Base-by-base conservation (phyloP, 1,140 invertebrate species). In the Holcopasites calliopsidis region DNA sequence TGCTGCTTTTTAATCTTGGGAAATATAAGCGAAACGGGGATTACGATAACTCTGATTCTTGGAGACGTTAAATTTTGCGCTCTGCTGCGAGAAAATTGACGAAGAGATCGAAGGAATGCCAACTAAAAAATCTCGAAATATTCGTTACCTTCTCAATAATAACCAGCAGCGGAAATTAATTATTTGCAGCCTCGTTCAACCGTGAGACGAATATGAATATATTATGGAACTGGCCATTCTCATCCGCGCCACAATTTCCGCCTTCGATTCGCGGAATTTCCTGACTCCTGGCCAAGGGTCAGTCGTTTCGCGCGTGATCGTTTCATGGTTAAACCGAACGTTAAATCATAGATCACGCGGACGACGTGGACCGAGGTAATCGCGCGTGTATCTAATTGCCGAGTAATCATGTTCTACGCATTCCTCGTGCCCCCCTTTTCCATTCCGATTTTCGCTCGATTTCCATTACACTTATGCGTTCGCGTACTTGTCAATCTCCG, bases 261-360 rank as follows among this genome's bases (percentile, higher is more conserved):
- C 3, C 1, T 23, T 1, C 13, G 7, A 35, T 33, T 44, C 21
- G n/a, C n/a, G n/a, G 1, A n/a, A 35, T 47, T 47, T 62, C 18
- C 10, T 49, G 23, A 33, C 7, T n/a, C 31, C 18, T 23, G 28
- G 28, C 47, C 35, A 42, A 50, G 50, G 33, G 13, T 21, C 31
- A 40, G 10, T 44, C 33, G 26, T 50, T 16, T 26, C 13, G 40
- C 26, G 26, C 38, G 50, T 60, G 49, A 42, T 21, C 42, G 18
- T 54, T 40, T 52, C 35, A 26, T 44, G 66, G 68, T 66, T 65
- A 72, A 31, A 64, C 44, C 35, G 54, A 58, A 77, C 52, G 60
- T 57, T 66, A 49, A 76, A 49, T 69, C 49, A 68, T 35, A 69
- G 38, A 11, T 11, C 10, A 4, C 26, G 35, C n/a, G 3, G 38